These are phyloP conservation scores for Calameuta filiformis DNA, from an alignment of 2,888 invertebrate species.

Conservation along the genomic window DNA sequence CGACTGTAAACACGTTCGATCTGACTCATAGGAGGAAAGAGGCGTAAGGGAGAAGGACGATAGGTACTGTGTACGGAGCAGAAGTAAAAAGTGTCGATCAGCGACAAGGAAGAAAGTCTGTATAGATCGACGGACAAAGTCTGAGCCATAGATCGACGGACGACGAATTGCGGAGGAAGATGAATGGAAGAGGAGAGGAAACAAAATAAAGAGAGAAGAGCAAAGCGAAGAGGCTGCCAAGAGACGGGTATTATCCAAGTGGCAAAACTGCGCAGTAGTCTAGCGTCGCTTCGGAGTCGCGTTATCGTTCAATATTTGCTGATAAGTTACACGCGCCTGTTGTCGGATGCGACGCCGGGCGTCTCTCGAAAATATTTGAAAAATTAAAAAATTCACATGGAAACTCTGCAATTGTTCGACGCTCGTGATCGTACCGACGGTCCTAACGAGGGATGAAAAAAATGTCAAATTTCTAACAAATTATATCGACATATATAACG, in stretches of 20 bases:
- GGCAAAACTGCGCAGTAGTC: constrained; percentile 30
- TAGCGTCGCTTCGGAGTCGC: constrained; percentile 22
- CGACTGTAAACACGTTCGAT: not conserved
- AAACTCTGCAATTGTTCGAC: too few relatives aligned
- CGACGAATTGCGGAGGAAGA: not conserved
- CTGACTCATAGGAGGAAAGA: not conserved
- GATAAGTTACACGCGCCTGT: constrained; percentile 18
- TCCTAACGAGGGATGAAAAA: too few relatives aligned
- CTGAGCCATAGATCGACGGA: not conserved
- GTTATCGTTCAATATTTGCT: constrained; percentile 42
- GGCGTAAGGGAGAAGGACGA: not conserved
- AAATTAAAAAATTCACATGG: too few relatives aligned
- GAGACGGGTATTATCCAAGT: constrained; percentile 14
- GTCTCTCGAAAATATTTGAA: too few relatives aligned
- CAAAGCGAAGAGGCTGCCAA: not conserved
- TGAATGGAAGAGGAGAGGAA: not conserved
- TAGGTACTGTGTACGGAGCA: too few relatives aligned
- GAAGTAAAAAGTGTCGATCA: too few relatives aligned
- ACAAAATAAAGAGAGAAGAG: not conserved
- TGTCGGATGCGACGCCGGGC: not conserved
- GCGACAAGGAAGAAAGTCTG: too few relatives aligned
- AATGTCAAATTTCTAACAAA: too few relatives aligned
- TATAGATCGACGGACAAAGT: not conserved
- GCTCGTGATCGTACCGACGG: too few relatives aligned
- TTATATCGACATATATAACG: too few relatives aligned